Evolutionary conservation across 92 coral and sea anemone species (phyloP), one percentile per base, ranked within the genome.

Genomic region (Epizoanthus scotinus): DNA sequence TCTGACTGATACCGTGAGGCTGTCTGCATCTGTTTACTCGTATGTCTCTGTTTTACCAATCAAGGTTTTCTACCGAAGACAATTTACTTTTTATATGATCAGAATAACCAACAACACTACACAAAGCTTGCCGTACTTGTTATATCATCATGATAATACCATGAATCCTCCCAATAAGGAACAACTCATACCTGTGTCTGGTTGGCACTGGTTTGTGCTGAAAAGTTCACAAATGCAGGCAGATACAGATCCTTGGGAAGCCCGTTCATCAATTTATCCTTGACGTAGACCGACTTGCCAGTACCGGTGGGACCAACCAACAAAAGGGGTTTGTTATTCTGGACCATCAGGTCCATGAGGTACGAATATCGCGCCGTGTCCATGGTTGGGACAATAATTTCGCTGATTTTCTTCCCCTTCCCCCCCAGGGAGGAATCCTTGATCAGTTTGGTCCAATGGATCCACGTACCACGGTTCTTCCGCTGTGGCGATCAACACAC

Each of bases 171-270:
- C 52, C 52, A 14, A 47, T 1, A 2, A 8, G 52, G 52, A 47
- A 47, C 18, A 17, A 5, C 22, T 42, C 64, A 49, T 78, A 89
- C 95, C 93, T 91, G 95, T 24, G 96, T 96, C 82, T 96, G 99
- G 72, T 94, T 93, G 28, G 99, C 99, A 79, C 99, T 96, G 78
- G 99, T 96, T 89, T 96, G 99, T 58, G 99, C 99, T 58, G 99
- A 96, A 82, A 96, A 96, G 94, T 96, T 96, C 52, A 96, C 96
- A 84, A 96, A 93, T 6, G 96, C 99, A 18, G 99, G 98, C 31
- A 96, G 75, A 74, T 82, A 96, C 73, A 26, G 66, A 26, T 93
- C 95, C 71, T 80, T 96, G n/a, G 90, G 82, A 63, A 96, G 71
- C 6, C 97, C 99, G 87, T 93, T 96, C 99, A 96, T 96, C 63